phyloP scores from a whole-genome alignment of 2,888 invertebrate genomes.

The Nomada goodeniana region DNA sequence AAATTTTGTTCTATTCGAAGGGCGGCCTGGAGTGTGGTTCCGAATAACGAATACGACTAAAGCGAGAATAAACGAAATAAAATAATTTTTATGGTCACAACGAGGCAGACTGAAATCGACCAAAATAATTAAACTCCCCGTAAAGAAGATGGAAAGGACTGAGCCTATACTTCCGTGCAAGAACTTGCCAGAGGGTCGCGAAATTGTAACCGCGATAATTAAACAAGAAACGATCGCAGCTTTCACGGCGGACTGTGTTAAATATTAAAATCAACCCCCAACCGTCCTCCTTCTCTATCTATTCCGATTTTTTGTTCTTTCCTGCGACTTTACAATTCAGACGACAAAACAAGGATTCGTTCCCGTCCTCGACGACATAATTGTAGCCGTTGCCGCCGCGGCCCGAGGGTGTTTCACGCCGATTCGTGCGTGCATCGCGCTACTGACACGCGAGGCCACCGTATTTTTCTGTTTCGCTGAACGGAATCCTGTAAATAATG shows the following conservation, averaged over 20 bases:
- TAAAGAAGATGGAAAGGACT: slow-evolving; percentile 42
- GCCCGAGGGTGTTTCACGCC: slow-evolving; percentile 32
- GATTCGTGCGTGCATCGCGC: slow-evolving; percentile 32
- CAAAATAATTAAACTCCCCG: not conserved
- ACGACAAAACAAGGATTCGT: slow-evolving; percentile 45
- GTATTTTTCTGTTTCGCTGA: slow-evolving; percentile 38
- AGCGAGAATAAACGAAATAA: too few species aligned
- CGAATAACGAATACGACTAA: not conserved
- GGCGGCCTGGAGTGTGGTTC: not conserved
- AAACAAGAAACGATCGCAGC: slow-evolving; percentile 48
- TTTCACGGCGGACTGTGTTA: slow-evolving; percentile 25
- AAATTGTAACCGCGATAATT: slow-evolving; percentile 61
- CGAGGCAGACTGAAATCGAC: not conserved
- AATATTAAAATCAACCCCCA: slow-evolving; percentile 57
- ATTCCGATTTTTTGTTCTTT: not conserved
- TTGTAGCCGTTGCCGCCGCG: slow-evolving; percentile 24
- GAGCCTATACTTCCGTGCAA: slow-evolving; percentile 51
- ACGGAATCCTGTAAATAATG: slow-evolving; percentile 55
- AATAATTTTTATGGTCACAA: not conserved
- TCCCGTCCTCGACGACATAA: slow-evolving; percentile 29
- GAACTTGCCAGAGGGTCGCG: slow-evolving; percentile 27
- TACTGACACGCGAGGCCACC: slow-evolving; percentile 26
- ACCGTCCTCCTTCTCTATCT: not conserved
- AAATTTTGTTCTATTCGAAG: not conserved
- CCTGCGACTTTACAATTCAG: not conserved